These are phyloP conservation scores for Anhinga rufa DNA, from an alignment of 2,113 vertebrate species.

Conservation along the genomic window DNA sequence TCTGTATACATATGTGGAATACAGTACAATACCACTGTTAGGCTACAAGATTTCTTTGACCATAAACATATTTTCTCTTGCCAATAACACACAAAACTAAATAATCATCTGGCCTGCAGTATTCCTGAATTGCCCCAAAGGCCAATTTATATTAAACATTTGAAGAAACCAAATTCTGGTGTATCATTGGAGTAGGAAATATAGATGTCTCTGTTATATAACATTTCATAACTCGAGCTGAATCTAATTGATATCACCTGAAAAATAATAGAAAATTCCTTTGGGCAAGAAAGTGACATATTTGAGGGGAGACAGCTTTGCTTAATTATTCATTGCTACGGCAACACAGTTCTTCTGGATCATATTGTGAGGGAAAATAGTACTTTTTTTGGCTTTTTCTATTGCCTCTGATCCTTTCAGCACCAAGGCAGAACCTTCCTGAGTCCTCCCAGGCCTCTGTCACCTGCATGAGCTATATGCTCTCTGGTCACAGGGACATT, in stretches of 20 bases:
- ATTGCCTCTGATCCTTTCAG: background rate
- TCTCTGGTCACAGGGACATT: background rate
- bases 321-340: background rate
- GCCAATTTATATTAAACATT: background rate
- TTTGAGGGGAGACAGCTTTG: background rate
- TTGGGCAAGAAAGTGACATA: background rate
- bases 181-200: background rate
- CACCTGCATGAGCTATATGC: fast-evolving
- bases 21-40: background rate
- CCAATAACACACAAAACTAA: background rate
- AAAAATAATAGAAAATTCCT: background rate
- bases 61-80: background rate
- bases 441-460: background rate
- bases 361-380: background rate
- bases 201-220: background rate
- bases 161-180: background rate
- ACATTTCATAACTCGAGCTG: background rate
- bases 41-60: background rate
- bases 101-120: background rate
- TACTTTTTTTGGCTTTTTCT: background rate
- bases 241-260: background rate
- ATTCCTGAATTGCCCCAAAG: background rate
- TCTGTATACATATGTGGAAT: background rate
- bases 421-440: background rate
- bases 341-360: background rate